phyloP scores from a whole-genome alignment of 2,113 vertebrate species.

The Alligator sinensis region DNA sequence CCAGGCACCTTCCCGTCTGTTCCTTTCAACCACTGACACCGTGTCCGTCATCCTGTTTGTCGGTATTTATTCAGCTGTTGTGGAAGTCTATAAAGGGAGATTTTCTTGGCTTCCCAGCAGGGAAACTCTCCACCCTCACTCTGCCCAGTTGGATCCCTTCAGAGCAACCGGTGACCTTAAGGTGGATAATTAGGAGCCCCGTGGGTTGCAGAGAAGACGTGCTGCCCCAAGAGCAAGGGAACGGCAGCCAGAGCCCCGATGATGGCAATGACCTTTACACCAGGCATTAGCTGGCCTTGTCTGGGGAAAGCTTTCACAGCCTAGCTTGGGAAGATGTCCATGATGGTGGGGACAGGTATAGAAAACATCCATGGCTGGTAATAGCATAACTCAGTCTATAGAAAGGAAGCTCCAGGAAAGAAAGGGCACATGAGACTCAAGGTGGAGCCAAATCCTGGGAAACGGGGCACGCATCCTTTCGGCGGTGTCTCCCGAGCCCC shows the following conservation, averaged over 20 bases:
- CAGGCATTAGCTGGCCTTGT: fast-evolving
- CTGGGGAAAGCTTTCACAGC: background rate
- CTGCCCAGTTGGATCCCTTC: fast-evolving
- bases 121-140: background rate
- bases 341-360: background rate
- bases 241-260: background rate
- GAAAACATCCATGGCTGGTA: background rate
- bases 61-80: background rate
- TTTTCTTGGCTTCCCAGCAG: background rate
- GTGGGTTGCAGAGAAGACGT: background rate
- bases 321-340: background rate
- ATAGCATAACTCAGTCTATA: background rate
- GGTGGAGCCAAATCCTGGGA: background rate
- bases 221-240: background rate
- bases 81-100: background rate
- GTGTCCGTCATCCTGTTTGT: constrained; percentile 3
- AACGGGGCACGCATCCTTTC: background rate
- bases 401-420: background rate
- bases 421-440: background rate
- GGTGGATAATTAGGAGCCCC: background rate
- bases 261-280: background rate
- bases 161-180: background rate
- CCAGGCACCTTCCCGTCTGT: constrained; percentile 47
- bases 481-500: background rate
- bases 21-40: constrained; percentile 16